phyloP scores from a whole-genome alignment of 64 coral and sea anemone genomes.

The Cladopsammia gracilis region DNA sequence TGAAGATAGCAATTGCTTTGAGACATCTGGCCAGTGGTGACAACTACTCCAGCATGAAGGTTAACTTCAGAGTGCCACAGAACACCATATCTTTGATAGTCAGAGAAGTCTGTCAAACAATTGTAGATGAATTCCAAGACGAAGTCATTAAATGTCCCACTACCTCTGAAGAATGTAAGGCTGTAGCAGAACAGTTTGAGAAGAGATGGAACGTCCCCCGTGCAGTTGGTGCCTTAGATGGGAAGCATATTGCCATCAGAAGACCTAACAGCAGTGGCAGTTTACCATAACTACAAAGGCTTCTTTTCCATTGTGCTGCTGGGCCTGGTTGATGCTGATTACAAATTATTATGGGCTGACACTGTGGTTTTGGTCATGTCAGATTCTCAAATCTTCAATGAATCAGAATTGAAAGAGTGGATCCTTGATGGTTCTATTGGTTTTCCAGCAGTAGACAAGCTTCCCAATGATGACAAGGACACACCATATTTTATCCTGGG shows the following conservation, averaged over 20 bases:
- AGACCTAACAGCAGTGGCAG: neutral
- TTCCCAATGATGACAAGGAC: neutral
- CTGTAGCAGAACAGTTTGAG: neutral
- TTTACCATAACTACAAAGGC: slow-evolving; percentile 13
- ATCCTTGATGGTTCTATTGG: neutral
- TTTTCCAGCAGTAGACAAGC: neutral
- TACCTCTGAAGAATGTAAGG: neutral
- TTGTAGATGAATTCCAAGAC: neutral
- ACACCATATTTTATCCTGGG: neutral
- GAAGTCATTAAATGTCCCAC: too few relatives aligned
- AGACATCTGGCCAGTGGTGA: slow-evolving; percentile 32
- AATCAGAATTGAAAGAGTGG: neutral
- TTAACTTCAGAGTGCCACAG: slow-evolving; percentile 10
- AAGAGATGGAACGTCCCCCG: slow-evolving; percentile 15
- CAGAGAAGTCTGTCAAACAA: slow-evolving; percentile 8
- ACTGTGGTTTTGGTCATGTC: neutral
- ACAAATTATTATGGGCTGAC: slow-evolving; percentile 25
- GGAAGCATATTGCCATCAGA: slow-evolving; percentile 18
- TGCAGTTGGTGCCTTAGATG: slow-evolving; percentile 13
- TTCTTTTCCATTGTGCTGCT: slow-evolving; percentile 21
- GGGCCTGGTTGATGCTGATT: slow-evolving; percentile 39
- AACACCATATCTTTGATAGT: slow-evolving; percentile 16
- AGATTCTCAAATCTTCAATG: slow-evolving; percentile 13
- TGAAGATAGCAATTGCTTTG: slow-evolving; percentile 3
- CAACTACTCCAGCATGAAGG: neutral